Evolutionary conservation across 1,140 invertebrate species (phyloP).

Genomic region (Pseudoatta argentina): DNA sequence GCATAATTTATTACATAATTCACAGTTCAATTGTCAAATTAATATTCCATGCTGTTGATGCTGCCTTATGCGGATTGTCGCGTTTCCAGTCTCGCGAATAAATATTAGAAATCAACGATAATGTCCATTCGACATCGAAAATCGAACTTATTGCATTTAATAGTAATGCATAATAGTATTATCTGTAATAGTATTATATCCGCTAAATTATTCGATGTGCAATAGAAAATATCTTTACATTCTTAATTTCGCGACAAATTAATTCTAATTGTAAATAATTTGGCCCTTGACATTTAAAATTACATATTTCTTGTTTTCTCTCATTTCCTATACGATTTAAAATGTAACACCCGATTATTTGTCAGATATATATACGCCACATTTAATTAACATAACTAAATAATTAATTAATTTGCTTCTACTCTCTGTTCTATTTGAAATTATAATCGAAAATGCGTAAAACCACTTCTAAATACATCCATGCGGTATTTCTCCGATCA

Average conservation of each 20-base stretch:
- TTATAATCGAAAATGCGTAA: constrained; percentile 20
- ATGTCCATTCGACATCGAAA: background rate
- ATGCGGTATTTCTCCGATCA: background rate
- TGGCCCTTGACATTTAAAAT: background rate
- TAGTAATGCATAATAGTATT: background rate
- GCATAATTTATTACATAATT: constrained; percentile 40
- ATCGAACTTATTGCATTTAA: background rate
- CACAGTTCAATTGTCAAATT: constrained; percentile 37
- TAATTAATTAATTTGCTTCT: constrained; percentile 4
- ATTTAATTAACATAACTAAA: background rate
- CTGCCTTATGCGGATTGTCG: constrained; percentile 24
- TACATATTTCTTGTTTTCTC: background rate
- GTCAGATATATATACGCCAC: background rate
- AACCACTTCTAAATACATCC: background rate
- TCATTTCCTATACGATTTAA: background rate
- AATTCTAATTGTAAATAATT: background rate
- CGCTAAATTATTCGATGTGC: background rate
- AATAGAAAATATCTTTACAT: background rate
- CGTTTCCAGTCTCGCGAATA: constrained; percentile 22
- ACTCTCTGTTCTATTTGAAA: background rate
- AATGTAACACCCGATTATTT: background rate
- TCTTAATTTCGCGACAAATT: background rate
- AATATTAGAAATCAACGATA: background rate
- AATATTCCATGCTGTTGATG: constrained; percentile 36
- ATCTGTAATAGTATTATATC: background rate